These are phyloP conservation scores for Drosophila ustulata DNA, from an alignment of 2,888 invertebrate species.

Conservation along the genomic window DNA sequence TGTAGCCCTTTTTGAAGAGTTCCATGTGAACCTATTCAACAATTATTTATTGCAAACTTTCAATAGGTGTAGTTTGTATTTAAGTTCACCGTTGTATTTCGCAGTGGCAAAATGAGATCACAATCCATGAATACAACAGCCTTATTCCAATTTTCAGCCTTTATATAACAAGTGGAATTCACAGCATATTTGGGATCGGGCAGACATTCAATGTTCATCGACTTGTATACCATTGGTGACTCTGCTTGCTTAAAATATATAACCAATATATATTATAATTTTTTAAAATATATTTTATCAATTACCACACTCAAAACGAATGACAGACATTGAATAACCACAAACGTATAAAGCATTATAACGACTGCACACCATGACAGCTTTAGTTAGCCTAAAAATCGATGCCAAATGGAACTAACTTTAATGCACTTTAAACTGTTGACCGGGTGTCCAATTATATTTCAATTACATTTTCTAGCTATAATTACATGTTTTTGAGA, in stretches of 20 bases:
- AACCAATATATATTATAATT: background rate
- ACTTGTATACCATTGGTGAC: conserved; percentile 11
- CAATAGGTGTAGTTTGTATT: too few relatives aligned
- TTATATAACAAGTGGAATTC: conserved; percentile 11
- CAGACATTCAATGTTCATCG: conserved; percentile 34
- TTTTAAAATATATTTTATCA: background rate
- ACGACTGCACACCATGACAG: background rate
- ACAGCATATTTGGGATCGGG: background rate
- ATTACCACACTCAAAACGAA: background rate
- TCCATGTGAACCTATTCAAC: conserved; percentile 3
- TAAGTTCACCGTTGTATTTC: conserved; percentile 17
- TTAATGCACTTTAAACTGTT: background rate
- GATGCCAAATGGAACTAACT: background rate
- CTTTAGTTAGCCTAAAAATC: background rate
- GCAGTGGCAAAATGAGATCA: background rate
- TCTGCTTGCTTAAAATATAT: conserved; percentile 6
- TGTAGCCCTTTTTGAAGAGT: conserved; percentile 42
- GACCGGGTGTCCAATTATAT: background rate
- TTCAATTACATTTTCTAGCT: background rate
- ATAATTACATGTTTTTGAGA: background rate
- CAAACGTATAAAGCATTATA: background rate
- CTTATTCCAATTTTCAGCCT: conserved; percentile 28
- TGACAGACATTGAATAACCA: background rate
- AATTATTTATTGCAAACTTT: too few relatives aligned
- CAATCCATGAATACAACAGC: conserved; percentile 19